Percentiles rank a stretch among this genome's conserved stretches.
phyloP scores from a whole-genome alignment of 2,888 invertebrate genomes.

The Xestia ashworthii region DNA sequence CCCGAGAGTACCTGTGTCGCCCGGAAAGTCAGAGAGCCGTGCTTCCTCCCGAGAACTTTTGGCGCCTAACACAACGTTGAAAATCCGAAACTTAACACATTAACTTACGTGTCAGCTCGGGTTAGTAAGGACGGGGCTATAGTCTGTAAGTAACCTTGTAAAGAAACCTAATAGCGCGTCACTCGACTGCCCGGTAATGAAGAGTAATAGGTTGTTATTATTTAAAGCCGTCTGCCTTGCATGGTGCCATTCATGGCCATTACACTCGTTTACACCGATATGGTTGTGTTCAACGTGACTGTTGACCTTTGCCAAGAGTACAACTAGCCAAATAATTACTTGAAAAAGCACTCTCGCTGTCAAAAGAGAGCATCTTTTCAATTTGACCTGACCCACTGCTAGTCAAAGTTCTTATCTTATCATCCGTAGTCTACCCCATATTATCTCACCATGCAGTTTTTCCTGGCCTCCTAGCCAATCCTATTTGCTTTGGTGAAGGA shows the following conservation, averaged over 20 bases:
- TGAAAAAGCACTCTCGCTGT: background rate
- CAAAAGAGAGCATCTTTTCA: background rate
- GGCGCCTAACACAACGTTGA: background rate
- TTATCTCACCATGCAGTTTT: background rate
- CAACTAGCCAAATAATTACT: background rate
- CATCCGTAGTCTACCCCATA: background rate
- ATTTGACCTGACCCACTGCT: background rate
- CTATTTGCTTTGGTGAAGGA: too few relatives aligned
- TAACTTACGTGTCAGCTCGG: background rate
- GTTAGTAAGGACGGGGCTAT: background rate
- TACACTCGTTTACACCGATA: background rate
- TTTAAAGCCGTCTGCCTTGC: conserved; percentile 1
- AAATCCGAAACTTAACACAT: background rate
- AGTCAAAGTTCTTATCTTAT: background rate
- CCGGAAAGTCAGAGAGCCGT: too few relatives aligned
- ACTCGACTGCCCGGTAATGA: conserved; percentile 18
- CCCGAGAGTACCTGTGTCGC: too few relatives aligned
- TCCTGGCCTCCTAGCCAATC: too few relatives aligned
- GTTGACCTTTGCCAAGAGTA: background rate
- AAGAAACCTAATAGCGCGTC: conserved; percentile 37
- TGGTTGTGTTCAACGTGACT: background rate
- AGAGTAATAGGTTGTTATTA: conserved; percentile 41
- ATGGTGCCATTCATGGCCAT: background rate
- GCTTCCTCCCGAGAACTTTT: too few relatives aligned
- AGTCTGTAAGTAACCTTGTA: conserved; percentile 10